Conservation (phyloP, 2,113 vertebrate species). For the Ardeotis arabs region DNA sequence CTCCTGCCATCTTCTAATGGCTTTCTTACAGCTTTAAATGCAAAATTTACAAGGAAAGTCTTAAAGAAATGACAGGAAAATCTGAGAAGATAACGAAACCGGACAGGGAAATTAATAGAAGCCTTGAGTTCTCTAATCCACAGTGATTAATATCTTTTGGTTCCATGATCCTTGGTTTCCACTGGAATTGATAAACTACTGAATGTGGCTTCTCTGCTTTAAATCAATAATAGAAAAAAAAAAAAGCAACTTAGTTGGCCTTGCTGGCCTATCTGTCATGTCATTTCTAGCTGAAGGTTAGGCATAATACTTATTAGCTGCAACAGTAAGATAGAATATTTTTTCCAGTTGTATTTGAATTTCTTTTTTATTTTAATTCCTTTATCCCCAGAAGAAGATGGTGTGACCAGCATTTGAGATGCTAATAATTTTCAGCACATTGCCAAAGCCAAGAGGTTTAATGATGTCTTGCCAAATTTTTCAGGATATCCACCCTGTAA, state of each 20-base stretch:
- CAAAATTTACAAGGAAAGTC: slow-evolving; percentile 75
- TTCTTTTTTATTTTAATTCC: neutral
- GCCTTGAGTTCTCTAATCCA: slow-evolving; percentile 73
- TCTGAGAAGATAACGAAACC: slow-evolving; percentile 77
- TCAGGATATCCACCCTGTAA: neutral
- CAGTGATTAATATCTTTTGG: slow-evolving; percentile 75
- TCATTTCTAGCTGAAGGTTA: slow-evolving; percentile 19
- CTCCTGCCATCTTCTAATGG: slow-evolving; percentile 79
- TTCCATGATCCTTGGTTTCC: slow-evolving; percentile 76
- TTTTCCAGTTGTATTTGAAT: neutral
- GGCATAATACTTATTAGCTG: neutral
- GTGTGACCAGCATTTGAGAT: neutral
- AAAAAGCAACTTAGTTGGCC: slow-evolving; percentile 47
- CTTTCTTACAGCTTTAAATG: slow-evolving; percentile 58
- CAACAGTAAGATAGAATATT: neutral
- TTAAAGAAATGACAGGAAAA: slow-evolving; percentile 78
- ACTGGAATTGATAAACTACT: slow-evolving; percentile 76
- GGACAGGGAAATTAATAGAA: slow-evolving; percentile 77
- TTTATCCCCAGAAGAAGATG: neutral
- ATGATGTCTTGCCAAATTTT: neutral
- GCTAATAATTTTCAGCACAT: neutral
- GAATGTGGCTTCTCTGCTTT: slow-evolving; percentile 67
- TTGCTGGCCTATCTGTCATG: slow-evolving; percentile 38
- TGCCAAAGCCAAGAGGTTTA: neutral
- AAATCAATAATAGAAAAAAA: slow-evolving; percentile 69